Conservation (phyloP, 2,888 invertebrate species). For the Stenotaenia linearis region DNA sequence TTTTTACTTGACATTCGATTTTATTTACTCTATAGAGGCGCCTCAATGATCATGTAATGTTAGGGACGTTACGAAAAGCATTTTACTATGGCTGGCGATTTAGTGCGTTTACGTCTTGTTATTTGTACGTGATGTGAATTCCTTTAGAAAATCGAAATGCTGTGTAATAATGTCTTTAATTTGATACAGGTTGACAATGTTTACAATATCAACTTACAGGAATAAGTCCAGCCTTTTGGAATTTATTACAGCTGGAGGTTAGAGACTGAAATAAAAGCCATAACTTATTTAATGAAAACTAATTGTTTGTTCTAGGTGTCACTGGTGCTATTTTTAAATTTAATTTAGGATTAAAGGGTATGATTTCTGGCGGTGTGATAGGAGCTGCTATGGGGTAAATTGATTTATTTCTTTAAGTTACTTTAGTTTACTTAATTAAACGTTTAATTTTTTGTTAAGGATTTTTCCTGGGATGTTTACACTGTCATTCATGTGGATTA, state of each 20-base stretch:
- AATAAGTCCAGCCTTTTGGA: background rate
- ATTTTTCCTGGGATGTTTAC: background rate
- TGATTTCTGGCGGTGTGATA: background rate
- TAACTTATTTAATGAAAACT: background rate
- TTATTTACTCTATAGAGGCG: background rate
- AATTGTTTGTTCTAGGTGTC: background rate
- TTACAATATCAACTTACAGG: background rate
- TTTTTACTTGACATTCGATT: too few relatives aligned
- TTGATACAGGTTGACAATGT: background rate
- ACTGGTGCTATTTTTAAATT: background rate
- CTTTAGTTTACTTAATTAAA: background rate
- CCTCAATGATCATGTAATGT: background rate
- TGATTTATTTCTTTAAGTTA: background rate
- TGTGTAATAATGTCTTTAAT: background rate
- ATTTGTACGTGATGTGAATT: background rate
- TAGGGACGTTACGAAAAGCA: background rate
- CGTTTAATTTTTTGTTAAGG: background rate
- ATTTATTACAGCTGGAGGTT: background rate
- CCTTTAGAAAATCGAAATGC: background rate
- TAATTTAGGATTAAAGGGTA: background rate
- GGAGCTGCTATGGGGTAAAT: background rate
- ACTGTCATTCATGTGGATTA: background rate
- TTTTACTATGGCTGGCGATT: background rate
- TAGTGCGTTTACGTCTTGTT: background rate
- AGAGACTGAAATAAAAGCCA: background rate